phyloP scores from a whole-genome alignment of 2,888 invertebrate genomes.

The Clostera curtula region DNA sequence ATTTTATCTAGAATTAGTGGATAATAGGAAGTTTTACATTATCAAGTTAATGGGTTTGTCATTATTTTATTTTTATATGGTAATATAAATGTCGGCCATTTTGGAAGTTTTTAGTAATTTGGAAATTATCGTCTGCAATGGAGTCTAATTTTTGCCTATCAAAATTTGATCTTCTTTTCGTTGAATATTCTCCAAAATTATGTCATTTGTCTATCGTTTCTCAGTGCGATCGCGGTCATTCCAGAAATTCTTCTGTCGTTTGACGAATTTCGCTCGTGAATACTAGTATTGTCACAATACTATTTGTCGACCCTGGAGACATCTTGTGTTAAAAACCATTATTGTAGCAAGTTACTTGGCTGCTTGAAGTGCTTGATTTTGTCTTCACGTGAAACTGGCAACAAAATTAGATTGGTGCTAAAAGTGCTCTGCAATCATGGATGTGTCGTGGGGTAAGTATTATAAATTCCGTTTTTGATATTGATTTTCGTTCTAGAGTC shows the following conservation, averaged over 20 bases:
- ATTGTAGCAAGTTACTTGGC: slow-evolving; percentile 50
- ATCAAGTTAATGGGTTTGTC: background rate
- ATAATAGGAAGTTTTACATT: background rate
- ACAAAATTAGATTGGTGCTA: slow-evolving; percentile 62
- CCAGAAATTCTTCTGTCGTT: slow-evolving; percentile 67
- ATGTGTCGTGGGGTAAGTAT: slow-evolving; percentile 82
- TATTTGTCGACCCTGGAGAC: slow-evolving; percentile 69
- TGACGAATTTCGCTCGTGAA: slow-evolving; percentile 65
- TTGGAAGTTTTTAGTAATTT: slow-evolving; percentile 58
- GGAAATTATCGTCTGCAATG: slow-evolving; percentile 71
- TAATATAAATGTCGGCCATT: slow-evolving; percentile 47
- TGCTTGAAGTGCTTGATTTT: slow-evolving; percentile 58
- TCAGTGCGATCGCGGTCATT: slow-evolving; percentile 61
- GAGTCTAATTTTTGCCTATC: slow-evolving; percentile 70
- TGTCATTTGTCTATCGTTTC: slow-evolving; percentile 65
- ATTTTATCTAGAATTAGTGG: background rate
- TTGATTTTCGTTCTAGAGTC: slow-evolving; percentile 21
- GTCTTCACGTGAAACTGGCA: slow-evolving; percentile 61
- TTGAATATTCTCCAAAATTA: slow-evolving; percentile 69
- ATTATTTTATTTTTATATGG: slow-evolving; percentile 15
- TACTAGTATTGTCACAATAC: slow-evolving; percentile 47
- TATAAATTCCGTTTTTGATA: slow-evolving; percentile 17
- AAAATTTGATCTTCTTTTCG: slow-evolving; percentile 63
- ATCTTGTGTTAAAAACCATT: slow-evolving; percentile 68
- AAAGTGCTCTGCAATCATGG: slow-evolving; percentile 70